Conservation (phyloP, 2,888 invertebrate genomes). For the Dicroscelio sp. region DNA sequence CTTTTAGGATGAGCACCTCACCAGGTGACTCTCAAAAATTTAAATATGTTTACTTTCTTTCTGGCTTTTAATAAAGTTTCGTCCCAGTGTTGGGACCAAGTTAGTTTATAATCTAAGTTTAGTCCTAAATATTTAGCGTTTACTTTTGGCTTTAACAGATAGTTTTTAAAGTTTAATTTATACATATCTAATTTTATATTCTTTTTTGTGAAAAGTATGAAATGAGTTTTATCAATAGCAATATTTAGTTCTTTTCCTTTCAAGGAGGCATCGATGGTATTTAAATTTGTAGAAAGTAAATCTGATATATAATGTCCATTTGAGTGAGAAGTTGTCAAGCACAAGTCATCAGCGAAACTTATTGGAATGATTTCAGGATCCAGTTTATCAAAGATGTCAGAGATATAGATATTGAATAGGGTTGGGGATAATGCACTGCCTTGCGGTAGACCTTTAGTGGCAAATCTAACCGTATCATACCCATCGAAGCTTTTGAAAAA, state of each 20-base stretch:
- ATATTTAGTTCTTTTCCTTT: not conserved
- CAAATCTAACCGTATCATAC: constrained; percentile 15
- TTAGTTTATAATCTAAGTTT: constrained; percentile 12
- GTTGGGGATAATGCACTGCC: constrained; percentile 29
- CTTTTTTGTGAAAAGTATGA: constrained; percentile 34
- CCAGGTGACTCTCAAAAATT: constrained; percentile 54
- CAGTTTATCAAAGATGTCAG: not conserved
- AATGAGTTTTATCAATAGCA: constrained; percentile 24
- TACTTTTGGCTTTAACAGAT: not conserved
- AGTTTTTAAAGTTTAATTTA: not conserved
- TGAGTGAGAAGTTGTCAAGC: not conserved
- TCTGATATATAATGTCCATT: not conserved
- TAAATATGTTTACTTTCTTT: constrained; percentile 49
- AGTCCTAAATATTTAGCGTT: constrained; percentile 31
- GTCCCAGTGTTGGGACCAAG: not conserved
- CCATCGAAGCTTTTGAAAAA: constrained; percentile 3
- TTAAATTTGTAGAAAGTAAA: not conserved
- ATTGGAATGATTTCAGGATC: not conserved
- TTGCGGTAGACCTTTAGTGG: constrained; percentile 4
- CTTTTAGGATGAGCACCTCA: constrained; percentile 64
- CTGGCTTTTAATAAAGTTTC: not conserved
- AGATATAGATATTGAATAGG: constrained; percentile 13
- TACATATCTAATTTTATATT: not conserved
- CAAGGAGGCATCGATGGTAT: not conserved
- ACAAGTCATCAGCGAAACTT: constrained; percentile 19